Percentiles rank a stretch among this genome's conserved stretches.
Evolutionary conservation across 2,888 invertebrate species (phyloP).

Genomic region (Neoascia interrupta): DNA sequence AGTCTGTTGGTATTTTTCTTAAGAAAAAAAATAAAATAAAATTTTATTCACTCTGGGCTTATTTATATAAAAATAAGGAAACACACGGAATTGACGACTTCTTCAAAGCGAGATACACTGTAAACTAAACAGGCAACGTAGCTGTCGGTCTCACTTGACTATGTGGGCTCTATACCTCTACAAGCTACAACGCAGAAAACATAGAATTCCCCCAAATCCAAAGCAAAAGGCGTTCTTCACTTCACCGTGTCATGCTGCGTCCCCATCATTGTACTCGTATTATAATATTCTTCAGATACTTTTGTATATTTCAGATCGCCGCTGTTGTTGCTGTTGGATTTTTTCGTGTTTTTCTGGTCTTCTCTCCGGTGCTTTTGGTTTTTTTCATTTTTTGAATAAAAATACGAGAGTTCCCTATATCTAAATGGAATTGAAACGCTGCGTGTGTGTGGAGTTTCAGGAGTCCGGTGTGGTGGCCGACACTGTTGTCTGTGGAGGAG

Average conservation of each 20-base stretch:
- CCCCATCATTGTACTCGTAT: not conserved
- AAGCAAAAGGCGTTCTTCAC: constrained; percentile 25
- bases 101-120: constrained; percentile 66
- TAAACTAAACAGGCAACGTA: constrained; percentile 55
- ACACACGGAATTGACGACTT: constrained; percentile 29
- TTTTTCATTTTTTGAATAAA: not conserved
- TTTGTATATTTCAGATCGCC: constrained; percentile 10
- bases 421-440: constrained; percentile 52
- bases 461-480: constrained; percentile 42
- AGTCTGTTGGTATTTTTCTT: constrained; percentile 27
- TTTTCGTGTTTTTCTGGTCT: not conserved
- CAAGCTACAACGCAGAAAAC: constrained; percentile 51
- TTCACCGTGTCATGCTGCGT: not conserved
- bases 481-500: constrained; percentile 55
- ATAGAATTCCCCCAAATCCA: constrained; percentile 34
- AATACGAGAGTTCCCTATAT: constrained; percentile 12
- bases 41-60: not conserved
- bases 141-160: constrained; percentile 44
- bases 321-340: not conserved
- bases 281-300: constrained; percentile 36
- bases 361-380: not conserved
- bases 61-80: not conserved
- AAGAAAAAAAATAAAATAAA: constrained; percentile 7
- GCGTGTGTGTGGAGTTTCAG: constrained; percentile 34
- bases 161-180: too few relatives aligned